Evolutionary conservation across 2,797 vertebrate species (phyloP), one percentile per base, ranked within the genome.

Genomic region (Falco biarmicus): DNA sequence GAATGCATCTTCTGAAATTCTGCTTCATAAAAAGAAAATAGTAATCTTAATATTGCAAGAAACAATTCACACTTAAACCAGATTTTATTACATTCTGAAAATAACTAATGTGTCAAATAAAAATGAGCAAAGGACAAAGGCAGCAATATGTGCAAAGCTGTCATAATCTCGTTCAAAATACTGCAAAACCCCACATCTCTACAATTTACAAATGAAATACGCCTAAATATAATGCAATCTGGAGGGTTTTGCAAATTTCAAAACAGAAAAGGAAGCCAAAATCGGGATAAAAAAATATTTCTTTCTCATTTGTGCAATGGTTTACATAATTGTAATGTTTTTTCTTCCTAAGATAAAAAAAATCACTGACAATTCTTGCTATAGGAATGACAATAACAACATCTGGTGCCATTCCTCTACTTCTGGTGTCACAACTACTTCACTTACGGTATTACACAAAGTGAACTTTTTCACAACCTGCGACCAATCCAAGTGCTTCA

Each of bases 1-100:
- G 84, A 91, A 87, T 83, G 21, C 81, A 95, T 92, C 5, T 64
- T 45, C 57, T 13, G 43, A 86, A 90, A 93, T 69, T 94, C 69
- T 75, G n/a, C 54, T 91, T 63, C 6, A 1, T 65, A 8, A 9
- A 57, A 71, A 25, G 41, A 79, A 31, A 80, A 76, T 8, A 32
- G 4, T 32, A 45, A 15, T 17, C n/a, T 54, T 60, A 17, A 31
- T 28, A 65, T 41, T 39, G 9, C 68, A 93, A 66, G 39, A 77
- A 93, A 61, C 14, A 70, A 65, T 51, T 57, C 47, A 43, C 34
- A 31, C 11, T 51, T 60, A 34, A 81, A 87, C 0, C 4, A 32
- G 66, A 28, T 84, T 95, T 82, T 75, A 43, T 65, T 61, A 13
- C 6, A 4, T 57, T 56, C 50, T 73, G 57, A 80, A 91, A 93